Evolutionary conservation across 2,113 vertebrate species (phyloP), one percentile per base, ranked within the genome.

Genomic region (Ceyx cyanopectus): DNA sequence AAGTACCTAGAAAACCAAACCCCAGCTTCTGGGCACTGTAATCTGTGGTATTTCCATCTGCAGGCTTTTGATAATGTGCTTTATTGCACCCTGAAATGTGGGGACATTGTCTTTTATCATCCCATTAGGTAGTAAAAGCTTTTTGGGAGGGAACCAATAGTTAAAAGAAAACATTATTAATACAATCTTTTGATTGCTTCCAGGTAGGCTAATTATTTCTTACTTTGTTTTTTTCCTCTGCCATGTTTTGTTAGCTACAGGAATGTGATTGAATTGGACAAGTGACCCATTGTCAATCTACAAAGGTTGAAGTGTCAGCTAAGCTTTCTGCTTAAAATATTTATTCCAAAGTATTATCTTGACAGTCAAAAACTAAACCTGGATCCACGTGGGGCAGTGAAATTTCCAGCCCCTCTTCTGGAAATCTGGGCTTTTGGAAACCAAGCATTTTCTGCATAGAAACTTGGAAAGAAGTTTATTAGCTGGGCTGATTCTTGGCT

Each of bases 1-100:
- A 88, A 79, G 99, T 98, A 43, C 73, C n/a, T 54, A 10, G 73
- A 62, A 80, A 34, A 67, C 7, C 22, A 60, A 37, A 4, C 56
- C 53, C 10, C 29, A 57, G 8, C 9, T 37, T 81, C 29, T 56
- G 0, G 58, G 19, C 5, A 0, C 58, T 75, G 45, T 9, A 65
- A 17, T 40, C 73, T 34, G 62, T 54, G 53, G 4, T 80, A 14
- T 30, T 54, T 54, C 29, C 5, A 2, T 3, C 6, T 58, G 62
- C 41, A 34, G 46, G 23, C 5, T 41, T 81, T 70, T 75, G 51
- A n/a, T 83, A 14, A 23, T 46, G 14, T 74, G 29, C 21, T 79
- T 75, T 58, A 37, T 74, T 79, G 40, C 34, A 17, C 41, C 22
- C 29, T 67, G 46, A 67, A 67, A 41, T 32, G 24, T 24, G 51